A percentile compares a stretch with the other conserved stretches of the same genome.
Conservation (phyloP, 2,888 invertebrate species). For the Eutolmus rufibarbis region DNA sequence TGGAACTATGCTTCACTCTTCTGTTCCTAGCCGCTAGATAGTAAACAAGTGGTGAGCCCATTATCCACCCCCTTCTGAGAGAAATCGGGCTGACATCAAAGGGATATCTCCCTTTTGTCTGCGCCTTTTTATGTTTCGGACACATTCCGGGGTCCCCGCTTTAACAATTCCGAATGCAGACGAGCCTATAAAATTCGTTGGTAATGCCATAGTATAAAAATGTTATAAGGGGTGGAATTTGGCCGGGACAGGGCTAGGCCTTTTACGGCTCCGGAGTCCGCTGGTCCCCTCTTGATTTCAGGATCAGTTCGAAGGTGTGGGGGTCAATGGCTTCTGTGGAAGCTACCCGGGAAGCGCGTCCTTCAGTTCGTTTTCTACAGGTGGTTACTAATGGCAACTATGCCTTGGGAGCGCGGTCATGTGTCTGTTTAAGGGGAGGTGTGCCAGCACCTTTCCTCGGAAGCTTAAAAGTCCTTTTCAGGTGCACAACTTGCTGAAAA, state of each 20-base stretch:
- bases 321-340: constrained; percentile 40
- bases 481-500: background rate
- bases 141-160: background rate
- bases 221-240: background rate
- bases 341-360: background rate
- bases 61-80: constrained; percentile 15
- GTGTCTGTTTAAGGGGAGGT: background rate
- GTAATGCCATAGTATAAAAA: background rate
- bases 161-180: background rate
- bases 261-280: background rate
- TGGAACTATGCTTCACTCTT: background rate
- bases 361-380: constrained; percentile 42
- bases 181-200: background rate
- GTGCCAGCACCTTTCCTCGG: background rate
- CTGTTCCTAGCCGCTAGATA: background rate
- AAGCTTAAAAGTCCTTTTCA: background rate
- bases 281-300: background rate
- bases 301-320: background rate
- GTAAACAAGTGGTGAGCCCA: constrained; percentile 13
- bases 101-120: background rate
- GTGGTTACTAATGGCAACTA: constrained; percentile 48
- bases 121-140: constrained; percentile 17
- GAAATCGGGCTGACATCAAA: constrained; percentile 2
- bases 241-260: background rate
- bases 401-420: background rate